Evolutionary conservation across 2,888 invertebrate genomes (phyloP).

Genomic region (Dromius quadrimaculatus): DNA sequence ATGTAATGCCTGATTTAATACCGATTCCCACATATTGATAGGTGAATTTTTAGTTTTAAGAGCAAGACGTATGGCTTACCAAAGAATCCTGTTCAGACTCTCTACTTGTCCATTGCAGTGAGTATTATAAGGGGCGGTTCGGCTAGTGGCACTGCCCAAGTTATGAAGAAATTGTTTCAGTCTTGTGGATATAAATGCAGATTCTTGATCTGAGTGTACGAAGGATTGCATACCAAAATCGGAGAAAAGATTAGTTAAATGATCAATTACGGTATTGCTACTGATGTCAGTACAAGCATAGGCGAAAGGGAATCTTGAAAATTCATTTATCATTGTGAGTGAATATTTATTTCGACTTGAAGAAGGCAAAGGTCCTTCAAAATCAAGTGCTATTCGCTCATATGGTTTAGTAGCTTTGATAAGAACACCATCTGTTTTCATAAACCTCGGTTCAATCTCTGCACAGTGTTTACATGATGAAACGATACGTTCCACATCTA

Average conservation of each 20-base stretch:
- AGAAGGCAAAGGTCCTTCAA: conserved; percentile 52
- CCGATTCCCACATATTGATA: conserved; percentile 42
- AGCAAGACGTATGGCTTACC: conserved; percentile 47
- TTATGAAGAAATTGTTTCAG: conserved; percentile 50
- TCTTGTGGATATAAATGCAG: conserved; percentile 53
- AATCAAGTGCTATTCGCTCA: too few relatives aligned
- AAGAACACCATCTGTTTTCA: too few relatives aligned
- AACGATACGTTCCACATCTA: too few relatives aligned
- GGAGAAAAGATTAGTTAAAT: too few relatives aligned
- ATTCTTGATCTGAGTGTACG: conserved; percentile 55
- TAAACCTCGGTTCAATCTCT: too few relatives aligned
- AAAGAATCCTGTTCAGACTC: conserved; percentile 39
- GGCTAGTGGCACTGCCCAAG: conserved; percentile 53
- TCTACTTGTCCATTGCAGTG: conserved; percentile 44
- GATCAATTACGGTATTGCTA: conserved; percentile 54
- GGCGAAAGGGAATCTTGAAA: conserved; percentile 50
- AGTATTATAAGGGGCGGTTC: conserved; percentile 55
- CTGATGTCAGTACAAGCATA: conserved; percentile 53
- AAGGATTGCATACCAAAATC: conserved; percentile 48
- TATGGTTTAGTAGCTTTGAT: too few relatives aligned
- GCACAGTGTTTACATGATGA: too few relatives aligned
- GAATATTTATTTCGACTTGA: conserved; percentile 43
- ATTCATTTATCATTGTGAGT: conserved; percentile 55
- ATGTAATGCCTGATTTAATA: conserved; percentile 48
- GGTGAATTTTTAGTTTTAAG: conserved; percentile 29